Base-by-base conservation (phyloP, 2,113 vertebrate species). In the Toxotes chatareus region DNA sequence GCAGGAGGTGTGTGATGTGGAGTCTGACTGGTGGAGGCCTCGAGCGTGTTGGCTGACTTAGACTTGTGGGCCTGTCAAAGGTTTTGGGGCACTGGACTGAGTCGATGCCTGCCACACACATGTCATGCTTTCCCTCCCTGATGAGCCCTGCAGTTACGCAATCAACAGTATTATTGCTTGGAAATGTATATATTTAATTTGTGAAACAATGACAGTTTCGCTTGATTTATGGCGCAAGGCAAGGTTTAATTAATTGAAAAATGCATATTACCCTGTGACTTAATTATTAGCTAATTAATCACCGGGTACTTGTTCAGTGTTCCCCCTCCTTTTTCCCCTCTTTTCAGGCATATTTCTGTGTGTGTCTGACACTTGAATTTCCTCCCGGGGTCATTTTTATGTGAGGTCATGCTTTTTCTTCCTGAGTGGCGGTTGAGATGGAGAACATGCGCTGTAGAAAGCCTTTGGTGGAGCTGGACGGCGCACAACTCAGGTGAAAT, bases 281-380 rank as follows among this genome's bases (percentile, higher is more conserved):
- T 94, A 94, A 94, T 95, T 94, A 93, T 93, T 93, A 94, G 86
- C 87, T 93, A 93, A 94, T 94, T 93, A 94, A 94, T 93, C 89
- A 92, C 82, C 0, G 78, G 73, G 82, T 92, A 85, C 90, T 93
- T 92, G 84, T 89, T 93, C 85, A 21, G 12, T 76, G 66, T 62
- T 76, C 79, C 78, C 83, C 86, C 67, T 36, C 69, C 55, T 38
- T 81, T 87, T 72, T 31, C 64, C 80, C 51, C 42, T 82, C 79
- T 90, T 92, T 89, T 82, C 82, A 60, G 86, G 86, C 92, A 88
- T 85, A 71, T 92, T 93, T 91, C 72, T 87, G 82, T 73, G 73
- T 74, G 72, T 46, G 83, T 83, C 64, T 94, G 90, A 91, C 92
- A 93, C 91, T 93, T 82, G 90, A 90, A 89, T 92, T 93, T 92